Evolutionary conservation across 2,797 vertebrate genomes (phyloP), one percentile per base, ranked within the genome.

Genomic region (Oreochromis grahami): DNA sequence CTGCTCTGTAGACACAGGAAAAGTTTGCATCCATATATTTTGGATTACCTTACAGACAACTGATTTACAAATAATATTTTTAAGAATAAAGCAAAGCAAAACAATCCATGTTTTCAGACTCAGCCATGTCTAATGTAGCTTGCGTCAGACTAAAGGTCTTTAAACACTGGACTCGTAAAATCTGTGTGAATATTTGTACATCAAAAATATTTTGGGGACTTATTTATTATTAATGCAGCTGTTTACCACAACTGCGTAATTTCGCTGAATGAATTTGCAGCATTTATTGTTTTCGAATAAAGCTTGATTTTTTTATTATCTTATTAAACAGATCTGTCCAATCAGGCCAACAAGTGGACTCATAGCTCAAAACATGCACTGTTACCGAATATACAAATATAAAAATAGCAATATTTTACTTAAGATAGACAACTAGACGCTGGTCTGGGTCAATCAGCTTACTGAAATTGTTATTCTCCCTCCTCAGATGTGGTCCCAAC

Each of bases 261-360:
- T 63, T 34, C 1, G 2, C 29, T 34, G 17, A 60, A 60, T 60
- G 32, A 60, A 60, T 60, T 60, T 60, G 32, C 17, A 34, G 0
- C 56, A 12, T 36, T 60, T 60, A 0, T 34, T 9, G 9, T 36
- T 36, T 63, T 60, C 6, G 0, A 63, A n/a, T 36, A 6, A 63
- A 36, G 58, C 10, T 36, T 36, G 19, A 63, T 63, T n/a, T n/a
- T n/a, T 4, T 2, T 0, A 0, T 36, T 3, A 63, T 2, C 32
- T 38, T 63, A 38, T 63, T 38, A 63, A 38, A 1, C 17, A n/a
- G 34, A 63, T 63, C 19, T 63, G 19, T 38, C 58, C 58, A 63
- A 38, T 38, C 58, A 63, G 6, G 32, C 32, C 58, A 38, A 63
- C 58, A 63, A 36, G 32, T 63, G 19, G 32, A 63, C 19, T n/a